These are phyloP conservation scores for Eupithecia subumbrata DNA, from an alignment of 2,888 invertebrate species.

Conservation along the genomic window DNA sequence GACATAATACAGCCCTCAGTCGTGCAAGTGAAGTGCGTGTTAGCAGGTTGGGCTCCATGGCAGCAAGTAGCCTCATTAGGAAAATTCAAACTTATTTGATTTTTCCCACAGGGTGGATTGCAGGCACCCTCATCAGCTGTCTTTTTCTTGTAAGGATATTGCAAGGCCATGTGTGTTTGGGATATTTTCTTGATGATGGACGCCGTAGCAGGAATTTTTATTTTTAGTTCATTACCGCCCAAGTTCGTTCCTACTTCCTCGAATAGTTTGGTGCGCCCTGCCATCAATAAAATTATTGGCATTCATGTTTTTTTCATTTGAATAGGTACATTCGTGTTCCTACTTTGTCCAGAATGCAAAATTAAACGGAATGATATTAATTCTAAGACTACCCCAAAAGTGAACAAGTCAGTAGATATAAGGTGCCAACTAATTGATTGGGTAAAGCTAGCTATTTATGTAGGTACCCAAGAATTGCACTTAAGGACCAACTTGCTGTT, in stretches of 20 bases:
- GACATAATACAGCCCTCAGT: slow-evolving; percentile 73
- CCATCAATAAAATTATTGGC: slow-evolving; percentile 72
- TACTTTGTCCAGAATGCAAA: slow-evolving; percentile 35
- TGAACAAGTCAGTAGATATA: neutral
- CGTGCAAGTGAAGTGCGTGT: slow-evolving; percentile 75
- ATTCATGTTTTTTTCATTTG: slow-evolving; percentile 51
- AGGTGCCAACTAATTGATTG: neutral
- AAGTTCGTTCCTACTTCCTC: slow-evolving; percentile 78
- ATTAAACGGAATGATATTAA: neutral
- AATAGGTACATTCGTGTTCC: slow-evolving; percentile 13
- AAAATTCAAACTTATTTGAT: slow-evolving; percentile 72
- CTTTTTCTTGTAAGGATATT: slow-evolving; percentile 64
- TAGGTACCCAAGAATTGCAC: neutral
- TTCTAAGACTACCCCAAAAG: neutral
- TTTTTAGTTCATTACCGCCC: slow-evolving; percentile 77
- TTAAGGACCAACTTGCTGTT: neutral
- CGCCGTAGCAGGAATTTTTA: slow-evolving; percentile 73
- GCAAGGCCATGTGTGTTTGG: slow-evolving; percentile 74
- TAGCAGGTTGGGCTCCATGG: slow-evolving; percentile 62
- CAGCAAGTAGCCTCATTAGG: slow-evolving; percentile 72
- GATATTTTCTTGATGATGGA: slow-evolving; percentile 78
- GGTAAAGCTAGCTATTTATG: neutral
- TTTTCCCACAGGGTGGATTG: slow-evolving; percentile 72
- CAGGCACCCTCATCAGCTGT: slow-evolving; percentile 59
- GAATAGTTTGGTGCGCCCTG: slow-evolving; percentile 78